Evolutionary conservation across 2,797 vertebrate genomes (phyloP), one percentile per base, ranked within the genome.

Genomic region (Prunella strophiata): DNA sequence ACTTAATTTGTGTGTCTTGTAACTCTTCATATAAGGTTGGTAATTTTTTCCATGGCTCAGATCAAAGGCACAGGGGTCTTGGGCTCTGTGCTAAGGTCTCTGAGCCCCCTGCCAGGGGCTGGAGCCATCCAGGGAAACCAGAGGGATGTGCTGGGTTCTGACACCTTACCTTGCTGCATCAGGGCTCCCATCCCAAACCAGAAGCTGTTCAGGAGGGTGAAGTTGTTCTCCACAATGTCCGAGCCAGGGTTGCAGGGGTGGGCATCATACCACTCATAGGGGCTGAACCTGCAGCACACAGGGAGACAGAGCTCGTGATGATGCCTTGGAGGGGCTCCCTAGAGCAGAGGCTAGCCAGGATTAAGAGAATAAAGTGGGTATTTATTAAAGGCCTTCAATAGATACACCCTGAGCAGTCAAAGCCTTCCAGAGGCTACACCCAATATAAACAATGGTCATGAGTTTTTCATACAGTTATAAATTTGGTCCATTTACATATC

Each of bases 191-290:
- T 99, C 76, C 99, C 99, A 3, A 99, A 99, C 99, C 99, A 99
- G 98, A 99, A 99, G 97, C 99, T 99, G 98, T 99, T 99, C 38
- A 99, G 96, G 27, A 99, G 98, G 34, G 99, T 99, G 98, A 99
- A 99, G 98, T 99, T 99, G 97, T 99, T 99, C 95, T 99, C 99
- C 89, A 99, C 99, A 16, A 99, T 98, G 55, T 99, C 99, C 0
- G 99, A 99, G 52, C 99, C 99, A 0, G 99, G 99, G 96, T 99
- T 99, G 96, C 99, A 99, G 25, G 99, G 99, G 30, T 99, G 99
- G 30, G 99, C 99, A 0, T 99, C 99, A 2, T 99, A 99, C 99
- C 99, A 99, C 94, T 99, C 99, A 0, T 99, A 99, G 0, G 99
- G 99, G 96, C 99, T 99, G 97, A 99, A 99, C 97, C 99, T 99